phyloP scores from a whole-genome alignment of 2,113 vertebrate species.

The Rhinolophus sinicus region DNA sequence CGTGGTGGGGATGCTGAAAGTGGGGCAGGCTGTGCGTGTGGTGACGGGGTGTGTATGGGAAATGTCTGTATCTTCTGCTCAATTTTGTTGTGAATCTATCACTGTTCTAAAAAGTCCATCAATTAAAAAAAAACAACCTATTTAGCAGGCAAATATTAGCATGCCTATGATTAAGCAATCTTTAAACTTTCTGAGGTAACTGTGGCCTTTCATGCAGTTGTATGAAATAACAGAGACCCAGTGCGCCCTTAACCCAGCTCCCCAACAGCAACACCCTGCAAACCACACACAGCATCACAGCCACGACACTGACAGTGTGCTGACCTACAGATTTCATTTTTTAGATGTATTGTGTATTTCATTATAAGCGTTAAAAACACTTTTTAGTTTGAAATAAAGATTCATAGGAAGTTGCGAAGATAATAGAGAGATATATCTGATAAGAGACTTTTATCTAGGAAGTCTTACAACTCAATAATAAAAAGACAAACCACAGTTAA shows the following conservation, averaged over 20 bases:
- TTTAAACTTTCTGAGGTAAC: not conserved
- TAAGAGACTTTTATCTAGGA: not conserved
- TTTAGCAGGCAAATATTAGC: not conserved
- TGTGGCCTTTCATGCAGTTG: not conserved
- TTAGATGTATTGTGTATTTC: not conserved
- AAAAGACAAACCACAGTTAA: not conserved
- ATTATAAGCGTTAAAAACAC: not conserved
- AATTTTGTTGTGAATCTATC: not conserved
- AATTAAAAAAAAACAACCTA: not conserved
- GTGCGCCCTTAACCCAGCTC: not conserved
- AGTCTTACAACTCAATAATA: not conserved
- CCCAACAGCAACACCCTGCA: not conserved
- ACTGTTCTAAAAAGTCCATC: not conserved
- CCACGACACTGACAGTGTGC: not conserved
- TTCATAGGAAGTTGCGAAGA: not conserved
- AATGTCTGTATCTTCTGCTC: not conserved
- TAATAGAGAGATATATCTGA: not conserved
- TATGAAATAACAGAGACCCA: not conserved
- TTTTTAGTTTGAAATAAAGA: not conserved
- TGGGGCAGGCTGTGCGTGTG: not conserved
- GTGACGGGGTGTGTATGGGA: not conserved
- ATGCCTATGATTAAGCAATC: not conserved
- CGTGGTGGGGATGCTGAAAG: not conserved
- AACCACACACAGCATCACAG: not conserved
- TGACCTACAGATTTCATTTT: not conserved